These are phyloP conservation scores for Heliconius melpomene DNA, from an alignment of 1,140 invertebrate species.

Conservation along the genomic window DNA sequence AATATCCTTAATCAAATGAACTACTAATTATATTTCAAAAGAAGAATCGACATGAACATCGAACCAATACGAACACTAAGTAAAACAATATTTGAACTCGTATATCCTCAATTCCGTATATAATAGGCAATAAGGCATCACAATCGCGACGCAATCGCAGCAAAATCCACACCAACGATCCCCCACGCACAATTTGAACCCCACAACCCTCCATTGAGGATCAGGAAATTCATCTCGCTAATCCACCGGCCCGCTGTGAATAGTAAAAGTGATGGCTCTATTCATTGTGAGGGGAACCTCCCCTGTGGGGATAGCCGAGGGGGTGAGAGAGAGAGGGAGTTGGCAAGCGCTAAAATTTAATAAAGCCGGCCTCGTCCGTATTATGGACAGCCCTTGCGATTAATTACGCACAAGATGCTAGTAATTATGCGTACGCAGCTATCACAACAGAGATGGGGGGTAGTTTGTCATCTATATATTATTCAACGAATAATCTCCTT, in stretches of 20 bases:
- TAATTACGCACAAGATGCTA: conserved; percentile 76
- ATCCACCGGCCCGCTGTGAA: conserved; percentile 68
- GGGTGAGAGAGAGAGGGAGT: conserved; percentile 42
- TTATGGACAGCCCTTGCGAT: conserved; percentile 67
- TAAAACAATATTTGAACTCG: conserved; percentile 27
- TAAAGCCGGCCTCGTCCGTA: conserved; percentile 67
- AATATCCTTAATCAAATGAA: background rate
- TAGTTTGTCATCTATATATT: conserved; percentile 57
- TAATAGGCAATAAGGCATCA: conserved; percentile 47
- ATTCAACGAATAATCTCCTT: conserved; percentile 55
- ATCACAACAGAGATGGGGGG: conserved; percentile 48
- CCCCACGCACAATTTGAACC: conserved; percentile 62
- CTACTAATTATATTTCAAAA: background rate
- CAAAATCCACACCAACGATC: conserved; percentile 58
- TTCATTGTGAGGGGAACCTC: conserved; percentile 54
- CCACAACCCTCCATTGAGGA: conserved; percentile 46
- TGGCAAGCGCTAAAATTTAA: conserved; percentile 78
- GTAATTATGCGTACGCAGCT: conserved; percentile 65
- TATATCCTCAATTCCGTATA: conserved; percentile 22
- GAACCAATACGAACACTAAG: background rate
- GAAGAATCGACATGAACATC: background rate
- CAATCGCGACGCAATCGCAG: conserved; percentile 55
- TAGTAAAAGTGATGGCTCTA: conserved; percentile 78
- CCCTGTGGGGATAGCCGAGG: conserved; percentile 34
- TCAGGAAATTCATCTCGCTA: conserved; percentile 74